Conservation (phyloP, 2,888 invertebrate species). For the Drosophila tripunctata region DNA sequence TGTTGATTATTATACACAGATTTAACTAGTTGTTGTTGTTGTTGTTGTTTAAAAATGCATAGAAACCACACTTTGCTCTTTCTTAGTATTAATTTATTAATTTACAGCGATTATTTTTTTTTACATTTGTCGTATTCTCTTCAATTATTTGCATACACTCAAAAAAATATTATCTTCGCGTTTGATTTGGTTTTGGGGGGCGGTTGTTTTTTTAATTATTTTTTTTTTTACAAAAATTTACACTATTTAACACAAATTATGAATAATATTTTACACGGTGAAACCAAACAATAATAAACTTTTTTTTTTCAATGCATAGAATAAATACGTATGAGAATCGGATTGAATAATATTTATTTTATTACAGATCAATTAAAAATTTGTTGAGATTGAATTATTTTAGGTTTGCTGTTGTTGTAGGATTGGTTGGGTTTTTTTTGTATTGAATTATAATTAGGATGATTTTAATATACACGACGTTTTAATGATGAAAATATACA, state of each 20-base stretch:
- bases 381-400: constrained; percentile 47
- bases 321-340: constrained; percentile 57
- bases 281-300: constrained; percentile 53
- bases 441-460: constrained; percentile 73
- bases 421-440: constrained; percentile 19
- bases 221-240: constrained; percentile 71
- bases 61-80: constrained; percentile 61
- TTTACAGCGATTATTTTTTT: constrained; percentile 58
- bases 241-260: constrained; percentile 69
- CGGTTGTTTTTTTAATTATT: constrained; percentile 12
- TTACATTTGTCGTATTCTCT: constrained; percentile 32
- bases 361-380: constrained; percentile 53
- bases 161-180: constrained; percentile 43
- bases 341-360: constrained; percentile 39
- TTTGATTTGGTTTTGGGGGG: constrained; percentile 38
- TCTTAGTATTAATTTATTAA: constrained; percentile 57
- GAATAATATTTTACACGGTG: constrained; percentile 72
- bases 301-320: constrained; percentile 47
- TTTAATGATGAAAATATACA: constrained; percentile 78
- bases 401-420: constrained; percentile 40
- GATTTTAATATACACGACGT: constrained; percentile 77
- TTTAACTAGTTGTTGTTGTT: constrained; percentile 15
- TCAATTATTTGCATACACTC: constrained; percentile 31
- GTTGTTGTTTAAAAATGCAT: constrained; percentile 40
- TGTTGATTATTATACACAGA: constrained; percentile 12